Evolutionary conservation across 2,113 vertebrate genomes (phyloP).

Genomic region (Anser brachyrhynchus): DNA sequence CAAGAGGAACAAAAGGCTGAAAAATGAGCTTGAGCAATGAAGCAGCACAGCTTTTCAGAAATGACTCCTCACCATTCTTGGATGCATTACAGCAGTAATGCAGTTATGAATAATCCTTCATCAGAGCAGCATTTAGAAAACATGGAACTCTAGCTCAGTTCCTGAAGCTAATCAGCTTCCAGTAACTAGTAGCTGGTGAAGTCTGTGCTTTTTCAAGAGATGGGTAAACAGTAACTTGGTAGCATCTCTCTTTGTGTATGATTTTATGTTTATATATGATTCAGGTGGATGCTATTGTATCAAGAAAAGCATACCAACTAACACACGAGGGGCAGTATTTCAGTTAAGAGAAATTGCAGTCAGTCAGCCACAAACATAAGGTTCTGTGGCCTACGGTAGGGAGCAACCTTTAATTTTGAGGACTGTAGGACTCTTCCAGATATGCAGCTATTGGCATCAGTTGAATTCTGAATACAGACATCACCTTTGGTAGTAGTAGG

Average conservation of each 20-base stretch:
- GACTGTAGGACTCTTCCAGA: not conserved
- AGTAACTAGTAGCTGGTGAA: not conserved
- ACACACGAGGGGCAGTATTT: no score
- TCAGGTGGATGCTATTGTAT: not conserved
- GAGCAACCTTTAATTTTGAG: not conserved
- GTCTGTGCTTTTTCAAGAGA: not conserved
- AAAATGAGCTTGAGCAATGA: not conserved
- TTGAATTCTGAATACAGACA: not conserved
- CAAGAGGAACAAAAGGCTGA: not conserved
- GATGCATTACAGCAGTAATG: not conserved
- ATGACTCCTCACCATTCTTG: not conserved
- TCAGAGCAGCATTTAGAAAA: not conserved
- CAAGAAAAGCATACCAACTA: not conserved
- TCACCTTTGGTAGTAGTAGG: not conserved
- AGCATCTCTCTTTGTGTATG: not conserved
- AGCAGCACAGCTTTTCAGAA: not conserved
- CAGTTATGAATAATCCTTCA: not conserved
- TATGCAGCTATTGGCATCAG: not conserved
- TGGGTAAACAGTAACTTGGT: not conserved
- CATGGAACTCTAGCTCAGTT: not conserved
- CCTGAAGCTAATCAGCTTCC: not conserved
- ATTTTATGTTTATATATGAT: not conserved
- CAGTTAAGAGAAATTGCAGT: not conserved
- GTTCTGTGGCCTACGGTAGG: not conserved
- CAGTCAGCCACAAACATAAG: accelerated